Evolutionary conservation across 2,797 vertebrate genomes (phyloP), one percentile per base, ranked within the genome.

Genomic region (Yasuhikotakia modesta): DNA sequence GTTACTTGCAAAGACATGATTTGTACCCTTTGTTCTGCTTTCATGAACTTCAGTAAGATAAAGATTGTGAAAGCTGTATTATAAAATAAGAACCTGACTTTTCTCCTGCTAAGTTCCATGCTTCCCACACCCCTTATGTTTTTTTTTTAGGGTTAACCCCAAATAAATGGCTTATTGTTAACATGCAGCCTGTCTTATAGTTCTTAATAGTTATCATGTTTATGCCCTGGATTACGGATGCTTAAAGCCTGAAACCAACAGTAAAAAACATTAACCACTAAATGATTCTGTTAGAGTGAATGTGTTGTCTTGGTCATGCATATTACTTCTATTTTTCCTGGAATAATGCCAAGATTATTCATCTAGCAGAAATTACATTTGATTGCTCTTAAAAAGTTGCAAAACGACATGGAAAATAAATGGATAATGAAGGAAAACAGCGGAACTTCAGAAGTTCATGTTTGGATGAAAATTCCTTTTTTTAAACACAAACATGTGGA

Each of bases 291-390:
- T 87, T 46, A 39, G 65, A 67, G 66, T 69, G 82, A 85, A 86
- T 91, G 87, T 85, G 86, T 91, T 85, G 6, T 73, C 70, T 30
- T 8, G 79, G 79, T 79, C 79, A 75, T 68, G 16, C 72, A 87
- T 85, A 67, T 73, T 69, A 87, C 74, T 86, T 81, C 61, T 84
- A 75, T 83, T 84, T 81, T 22, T 60, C 75, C 84, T 90, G 89
- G 88, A 83, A 78, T 80, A 65, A 74, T 75, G 87, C 90, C 89
- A 90, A 85, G 52, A 84, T 87, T 73, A 87, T 86, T 86, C 60
- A 85, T 87, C 88, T 90, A 87, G 81, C 87, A 84, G 84, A 83
- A 86, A 91, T 92, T 92, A 90, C 76, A 73, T 82, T 76, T 83
- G 87, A 90, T 91, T 89, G 86, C 87, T 89, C 75, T 84, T 81